Evolutionary conservation across 2,113 vertebrate genomes (phyloP).

Genomic region (Tricholaema leucomelas): DNA sequence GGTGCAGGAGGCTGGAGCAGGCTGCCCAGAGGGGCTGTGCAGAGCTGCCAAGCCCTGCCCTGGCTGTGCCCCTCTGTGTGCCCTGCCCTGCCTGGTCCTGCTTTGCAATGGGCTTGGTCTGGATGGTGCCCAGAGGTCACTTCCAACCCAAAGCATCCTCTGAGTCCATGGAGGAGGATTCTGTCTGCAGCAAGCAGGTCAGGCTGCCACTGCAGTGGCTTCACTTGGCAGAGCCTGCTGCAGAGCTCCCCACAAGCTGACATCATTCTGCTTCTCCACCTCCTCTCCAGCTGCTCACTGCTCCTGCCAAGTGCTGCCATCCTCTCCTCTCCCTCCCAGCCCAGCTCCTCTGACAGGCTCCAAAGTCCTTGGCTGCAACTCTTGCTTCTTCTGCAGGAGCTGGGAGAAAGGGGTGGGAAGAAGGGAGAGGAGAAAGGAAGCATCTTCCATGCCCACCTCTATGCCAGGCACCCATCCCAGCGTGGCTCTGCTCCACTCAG

Average conservation of each 20-base stretch:
- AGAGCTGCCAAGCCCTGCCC: too few relatives aligned
- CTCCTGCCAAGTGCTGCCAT: neutral
- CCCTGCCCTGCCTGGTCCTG: too few relatives aligned
- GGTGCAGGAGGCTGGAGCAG: too few relatives aligned
- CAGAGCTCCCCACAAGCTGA: neutral
- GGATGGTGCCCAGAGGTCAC: too few relatives aligned
- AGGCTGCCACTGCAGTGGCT: neutral
- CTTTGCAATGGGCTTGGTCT: too few relatives aligned
- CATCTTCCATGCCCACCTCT: neutral
- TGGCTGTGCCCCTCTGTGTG: too few relatives aligned
- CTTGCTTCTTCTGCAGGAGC: neutral
- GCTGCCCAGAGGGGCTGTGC: too few relatives aligned
- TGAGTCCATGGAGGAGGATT: neutral
- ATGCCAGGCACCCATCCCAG: neutral
- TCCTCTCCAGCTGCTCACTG: slow-evolving; percentile 59
- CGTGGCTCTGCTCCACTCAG: neutral
- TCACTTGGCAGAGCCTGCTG: neutral
- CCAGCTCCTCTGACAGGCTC: neutral
- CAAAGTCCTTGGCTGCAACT: neutral
- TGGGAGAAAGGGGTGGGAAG: neutral
- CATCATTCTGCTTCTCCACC: slow-evolving; percentile 41
- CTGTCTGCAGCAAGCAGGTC: neutral
- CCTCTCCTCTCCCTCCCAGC: neutral
- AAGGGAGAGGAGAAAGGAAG: neutral
- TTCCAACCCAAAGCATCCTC: too few relatives aligned